Percentiles rank a stretch among this genome's conserved stretches.
Conservation (phyloP, 1,140 invertebrate genomes). For the Tribolium castaneum region DNA sequence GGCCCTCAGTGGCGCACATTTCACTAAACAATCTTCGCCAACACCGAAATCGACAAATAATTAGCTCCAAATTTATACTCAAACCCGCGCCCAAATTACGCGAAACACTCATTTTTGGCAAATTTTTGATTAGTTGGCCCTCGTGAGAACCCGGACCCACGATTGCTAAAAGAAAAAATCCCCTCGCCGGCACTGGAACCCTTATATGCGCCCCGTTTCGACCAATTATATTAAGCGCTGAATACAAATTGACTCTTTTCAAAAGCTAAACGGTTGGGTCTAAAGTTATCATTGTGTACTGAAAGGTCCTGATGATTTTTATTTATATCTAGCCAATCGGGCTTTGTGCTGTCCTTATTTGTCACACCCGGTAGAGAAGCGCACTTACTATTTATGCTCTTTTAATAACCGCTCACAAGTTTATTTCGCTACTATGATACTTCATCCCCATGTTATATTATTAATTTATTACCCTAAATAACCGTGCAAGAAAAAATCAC, state of each 20-base stretch:
- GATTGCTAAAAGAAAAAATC: neutral
- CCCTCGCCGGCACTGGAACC: conserved; percentile 19
- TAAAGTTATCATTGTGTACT: conserved; percentile 56
- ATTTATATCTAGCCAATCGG: conserved; percentile 53
- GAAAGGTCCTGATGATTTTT: conserved; percentile 51
- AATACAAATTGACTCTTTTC: conserved; percentile 61
- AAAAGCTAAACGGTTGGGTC: conserved; percentile 59
- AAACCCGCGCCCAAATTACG: neutral
- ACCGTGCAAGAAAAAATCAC: neutral
- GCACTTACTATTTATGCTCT: conserved; percentile 28
- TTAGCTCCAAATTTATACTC: neutral
- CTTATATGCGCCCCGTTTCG: conserved; percentile 39
- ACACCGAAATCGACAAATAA: neutral
- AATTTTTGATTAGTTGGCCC: neutral
- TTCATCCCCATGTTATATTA: conserved; percentile 19
- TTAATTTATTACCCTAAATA: conserved; percentile 23
- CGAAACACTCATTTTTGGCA: neutral
- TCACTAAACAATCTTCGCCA: neutral
- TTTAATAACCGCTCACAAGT: conserved; percentile 35
- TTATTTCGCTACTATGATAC: conserved; percentile 5
- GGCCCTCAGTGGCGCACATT: conserved; percentile 34
- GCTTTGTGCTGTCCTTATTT: conserved; percentile 40
- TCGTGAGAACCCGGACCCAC: neutral
- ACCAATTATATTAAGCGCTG: conserved; percentile 60
- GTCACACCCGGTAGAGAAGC: conserved; percentile 25